Evolutionary conservation across 2,797 vertebrate genomes (phyloP).

Genomic region (Lacerta bilineata): DNA sequence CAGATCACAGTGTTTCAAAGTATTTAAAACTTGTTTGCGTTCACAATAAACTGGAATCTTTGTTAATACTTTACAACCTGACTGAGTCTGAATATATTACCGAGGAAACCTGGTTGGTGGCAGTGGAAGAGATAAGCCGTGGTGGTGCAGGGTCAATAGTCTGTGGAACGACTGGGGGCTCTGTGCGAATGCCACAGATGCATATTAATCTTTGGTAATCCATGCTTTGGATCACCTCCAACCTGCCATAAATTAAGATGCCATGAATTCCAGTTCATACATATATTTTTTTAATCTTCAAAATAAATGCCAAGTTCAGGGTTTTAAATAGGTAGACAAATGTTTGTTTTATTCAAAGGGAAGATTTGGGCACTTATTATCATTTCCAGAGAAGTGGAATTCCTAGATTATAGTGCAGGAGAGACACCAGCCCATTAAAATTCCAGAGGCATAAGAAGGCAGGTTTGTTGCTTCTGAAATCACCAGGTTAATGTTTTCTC

Average conservation of each 20-base stretch:
- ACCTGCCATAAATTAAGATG: background rate
- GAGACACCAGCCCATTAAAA: background rate
- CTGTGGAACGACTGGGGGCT: too few species aligned
- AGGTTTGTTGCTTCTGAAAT: conserved; percentile 11
- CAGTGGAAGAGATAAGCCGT: too few species aligned
- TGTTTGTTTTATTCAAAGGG: background rate
- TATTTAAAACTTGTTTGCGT: too few species aligned
- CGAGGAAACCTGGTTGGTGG: too few species aligned
- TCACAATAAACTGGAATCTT: too few species aligned
- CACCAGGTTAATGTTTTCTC: conserved; percentile 33
- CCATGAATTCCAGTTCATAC: background rate
- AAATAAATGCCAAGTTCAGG: background rate
- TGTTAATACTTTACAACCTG: too few species aligned
- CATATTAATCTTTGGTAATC: background rate
- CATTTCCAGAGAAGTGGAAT: conserved; percentile 9
- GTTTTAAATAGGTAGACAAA: background rate
- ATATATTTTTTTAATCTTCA: too few species aligned
- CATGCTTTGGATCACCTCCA: background rate
- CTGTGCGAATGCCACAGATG: too few species aligned
- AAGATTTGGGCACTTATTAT: background rate
- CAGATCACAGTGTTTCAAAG: too few species aligned
- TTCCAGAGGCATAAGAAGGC: conserved; percentile 1
- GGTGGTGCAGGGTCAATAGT: too few species aligned
- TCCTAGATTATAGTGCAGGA: conserved; percentile 4
- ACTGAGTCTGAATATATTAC: too few species aligned